A percentile compares a stretch with the other conserved stretches of the same genome.
Conservation (phyloP, 2,113 vertebrate species). For the Cyanoliseus patagonus region DNA sequence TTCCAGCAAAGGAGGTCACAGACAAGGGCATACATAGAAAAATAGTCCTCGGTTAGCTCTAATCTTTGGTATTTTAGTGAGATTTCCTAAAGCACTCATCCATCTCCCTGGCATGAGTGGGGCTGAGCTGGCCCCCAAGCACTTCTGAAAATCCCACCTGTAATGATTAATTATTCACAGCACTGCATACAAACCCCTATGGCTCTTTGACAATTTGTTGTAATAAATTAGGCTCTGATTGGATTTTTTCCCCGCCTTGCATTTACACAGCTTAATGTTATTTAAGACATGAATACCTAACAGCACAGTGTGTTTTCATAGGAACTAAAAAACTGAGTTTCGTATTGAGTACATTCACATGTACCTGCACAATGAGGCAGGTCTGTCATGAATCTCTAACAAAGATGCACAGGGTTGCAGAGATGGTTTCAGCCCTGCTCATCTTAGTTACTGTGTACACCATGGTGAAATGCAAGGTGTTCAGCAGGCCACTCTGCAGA, state of each 20-base stretch:
- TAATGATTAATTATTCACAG: neutral
- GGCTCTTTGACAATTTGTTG: neutral
- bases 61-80: neutral
- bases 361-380: no score
- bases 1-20: neutral
- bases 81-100: neutral
- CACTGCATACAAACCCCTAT: neutral
- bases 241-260: neutral
- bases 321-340: neutral
- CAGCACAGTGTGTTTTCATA: rapidly evolving
- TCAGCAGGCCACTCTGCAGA: rapidly evolving
- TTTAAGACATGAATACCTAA: neutral
- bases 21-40: neutral
- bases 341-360: neutral
- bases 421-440: neutral
- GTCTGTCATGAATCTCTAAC: no score
- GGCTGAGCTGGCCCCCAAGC: neutral
- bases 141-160: neutral
- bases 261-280: neutral
- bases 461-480: neutral
- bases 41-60: neutral
- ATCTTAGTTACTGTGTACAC: no score
- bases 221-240: neutral
- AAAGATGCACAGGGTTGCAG: neutral
- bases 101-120: neutral